phyloP scores from a whole-genome alignment of 2,797 vertebrate genomes.

The Brotula barbata region DNA sequence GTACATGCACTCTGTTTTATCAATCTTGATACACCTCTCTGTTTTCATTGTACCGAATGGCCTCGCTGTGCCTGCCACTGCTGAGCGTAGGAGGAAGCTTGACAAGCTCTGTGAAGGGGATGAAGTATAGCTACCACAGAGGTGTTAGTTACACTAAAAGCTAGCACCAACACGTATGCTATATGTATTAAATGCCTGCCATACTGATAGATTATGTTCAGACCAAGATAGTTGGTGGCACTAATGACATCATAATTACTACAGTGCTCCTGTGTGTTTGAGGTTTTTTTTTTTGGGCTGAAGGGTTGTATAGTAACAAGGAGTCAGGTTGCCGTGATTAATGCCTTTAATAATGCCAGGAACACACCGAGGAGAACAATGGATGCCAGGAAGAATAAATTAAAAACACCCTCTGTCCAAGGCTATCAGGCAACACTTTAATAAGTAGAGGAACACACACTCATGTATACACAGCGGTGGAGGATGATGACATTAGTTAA shows the following conservation, averaged over 20 bases:
- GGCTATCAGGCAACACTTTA: slow-evolving; percentile 70
- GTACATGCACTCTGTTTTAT: too few relatives aligned
- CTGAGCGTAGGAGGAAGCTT: too few relatives aligned
- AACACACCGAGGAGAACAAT: slow-evolving; percentile 58
- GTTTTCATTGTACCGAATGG: too few relatives aligned
- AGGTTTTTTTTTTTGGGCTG: not conserved
- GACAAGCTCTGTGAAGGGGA: too few relatives aligned
- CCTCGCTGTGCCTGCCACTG: too few relatives aligned
- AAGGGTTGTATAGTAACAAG: slow-evolving; percentile 55
- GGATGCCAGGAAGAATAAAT: slow-evolving; percentile 56
- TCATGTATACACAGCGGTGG: not conserved
- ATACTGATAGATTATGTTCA: not conserved
- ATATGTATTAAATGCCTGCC: too few relatives aligned
- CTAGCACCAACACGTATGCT: too few relatives aligned
- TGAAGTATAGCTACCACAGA: too few relatives aligned
- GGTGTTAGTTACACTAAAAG: too few relatives aligned
- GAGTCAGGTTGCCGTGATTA: slow-evolving; percentile 64
- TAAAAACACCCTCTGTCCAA: slow-evolving; percentile 56
- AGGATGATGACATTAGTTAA: slow-evolving; percentile 44
- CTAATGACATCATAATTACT: slow-evolving; percentile 16
- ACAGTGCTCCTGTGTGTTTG: slow-evolving; percentile 24
- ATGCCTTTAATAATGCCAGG: slow-evolving; percentile 75
- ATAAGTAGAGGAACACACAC: slow-evolving; percentile 40
- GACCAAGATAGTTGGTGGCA: not conserved
- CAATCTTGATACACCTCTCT: too few relatives aligned